Evolutionary conservation across 2,113 vertebrate species (phyloP).

Genomic region (Leucosticte australis): DNA sequence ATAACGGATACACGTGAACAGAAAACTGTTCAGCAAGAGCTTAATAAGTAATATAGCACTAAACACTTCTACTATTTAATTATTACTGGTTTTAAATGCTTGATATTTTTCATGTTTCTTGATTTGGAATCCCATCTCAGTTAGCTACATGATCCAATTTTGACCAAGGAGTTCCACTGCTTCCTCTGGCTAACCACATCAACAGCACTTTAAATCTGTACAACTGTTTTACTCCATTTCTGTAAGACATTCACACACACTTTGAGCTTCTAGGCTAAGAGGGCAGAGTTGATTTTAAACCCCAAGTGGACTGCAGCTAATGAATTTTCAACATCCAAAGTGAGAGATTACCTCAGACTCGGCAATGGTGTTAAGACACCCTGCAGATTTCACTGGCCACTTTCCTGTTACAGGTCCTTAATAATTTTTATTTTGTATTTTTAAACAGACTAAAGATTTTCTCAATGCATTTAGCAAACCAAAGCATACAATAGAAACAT

Average conservation of each 20-base stretch:
- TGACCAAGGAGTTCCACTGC: not conserved
- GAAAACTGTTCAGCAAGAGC: not conserved
- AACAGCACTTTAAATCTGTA: not conserved
- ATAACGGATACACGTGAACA: accelerated
- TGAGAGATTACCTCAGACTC: not conserved
- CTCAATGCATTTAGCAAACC: not conserved
- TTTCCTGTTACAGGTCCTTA: not conserved
- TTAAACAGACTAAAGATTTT: not conserved
- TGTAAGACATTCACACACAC: not conserved
- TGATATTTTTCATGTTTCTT: not conserved
- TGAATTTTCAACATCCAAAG: not conserved
- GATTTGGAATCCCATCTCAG: not conserved
- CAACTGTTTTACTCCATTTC: not conserved
- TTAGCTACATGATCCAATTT: not conserved
- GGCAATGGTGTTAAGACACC: not conserved
- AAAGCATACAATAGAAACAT: not conserved
- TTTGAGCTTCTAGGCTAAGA: not conserved
- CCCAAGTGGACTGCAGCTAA: not conserved
- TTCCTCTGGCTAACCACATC: not conserved
- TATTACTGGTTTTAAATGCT: not conserved
- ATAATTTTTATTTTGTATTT: not conserved
- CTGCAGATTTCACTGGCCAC: not conserved
- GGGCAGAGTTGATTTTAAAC: not conserved
- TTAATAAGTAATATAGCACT: not conserved
- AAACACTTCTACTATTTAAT: not conserved